phyloP scores from a whole-genome alignment of 2,888 invertebrate species.

The Epinotia nisella region DNA sequence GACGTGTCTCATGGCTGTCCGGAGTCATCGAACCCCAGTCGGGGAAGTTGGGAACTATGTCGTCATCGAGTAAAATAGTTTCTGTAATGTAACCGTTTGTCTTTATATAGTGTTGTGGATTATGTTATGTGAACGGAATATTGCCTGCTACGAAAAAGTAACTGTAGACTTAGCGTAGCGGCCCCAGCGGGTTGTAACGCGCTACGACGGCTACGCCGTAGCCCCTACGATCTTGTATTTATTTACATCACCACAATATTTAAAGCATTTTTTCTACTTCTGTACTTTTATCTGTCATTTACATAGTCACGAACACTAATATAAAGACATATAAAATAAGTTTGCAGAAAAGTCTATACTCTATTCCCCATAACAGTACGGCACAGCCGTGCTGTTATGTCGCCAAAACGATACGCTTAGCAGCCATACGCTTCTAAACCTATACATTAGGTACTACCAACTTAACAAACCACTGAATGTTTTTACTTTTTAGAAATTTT shows the following conservation, averaged over 20 bases:
- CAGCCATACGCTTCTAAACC: no score
- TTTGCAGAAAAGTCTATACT: no score
- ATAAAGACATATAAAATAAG: no score
- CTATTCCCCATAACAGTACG: no score
- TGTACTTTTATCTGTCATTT: no score
- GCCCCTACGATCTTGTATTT: neutral
- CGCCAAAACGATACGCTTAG: no score
- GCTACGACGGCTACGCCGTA: constrained; percentile 37
- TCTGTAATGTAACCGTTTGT: neutral
- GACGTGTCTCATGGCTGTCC: constrained; percentile 48
- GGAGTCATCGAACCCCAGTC: constrained; percentile 60
- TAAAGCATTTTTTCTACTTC: no score
- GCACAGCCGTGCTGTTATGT: no score
- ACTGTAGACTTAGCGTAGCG: constrained; percentile 13
- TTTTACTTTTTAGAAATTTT: no score
- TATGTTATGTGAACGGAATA: neutral
- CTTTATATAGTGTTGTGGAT: neutral
- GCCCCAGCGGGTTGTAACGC: neutral
- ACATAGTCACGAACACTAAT: no score
- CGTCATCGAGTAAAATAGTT: constrained; percentile 27
- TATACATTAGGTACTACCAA: no score
- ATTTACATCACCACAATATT: neutral
- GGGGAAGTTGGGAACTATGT: constrained; percentile 46
- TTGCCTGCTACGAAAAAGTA: constrained; percentile 3
- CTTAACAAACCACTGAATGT: no score